Evolutionary conservation across 2,113 vertebrate genomes (phyloP).

Genomic region (Cromileptes altivelis): DNA sequence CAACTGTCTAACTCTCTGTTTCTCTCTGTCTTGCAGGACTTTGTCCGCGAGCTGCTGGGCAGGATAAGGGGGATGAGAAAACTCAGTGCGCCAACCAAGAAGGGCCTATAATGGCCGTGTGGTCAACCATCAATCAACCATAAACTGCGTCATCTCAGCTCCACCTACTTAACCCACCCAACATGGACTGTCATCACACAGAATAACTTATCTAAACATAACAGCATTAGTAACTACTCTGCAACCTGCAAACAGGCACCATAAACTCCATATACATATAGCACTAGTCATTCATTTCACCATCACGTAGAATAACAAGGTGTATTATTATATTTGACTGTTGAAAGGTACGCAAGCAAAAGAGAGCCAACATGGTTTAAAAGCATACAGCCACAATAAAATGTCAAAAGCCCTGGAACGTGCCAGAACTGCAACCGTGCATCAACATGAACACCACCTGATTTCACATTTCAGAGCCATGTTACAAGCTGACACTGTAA

Average conservation of each 20-base stretch:
- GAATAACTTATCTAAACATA: slow-evolving; percentile 50
- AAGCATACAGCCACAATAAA: slow-evolving; percentile 33
- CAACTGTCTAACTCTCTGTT: slow-evolving; percentile 3
- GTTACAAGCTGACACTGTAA: slow-evolving; percentile 41
- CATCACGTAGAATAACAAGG: slow-evolving; percentile 45
- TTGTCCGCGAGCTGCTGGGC: slow-evolving; percentile 94
- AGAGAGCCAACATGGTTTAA: slow-evolving; percentile 33
- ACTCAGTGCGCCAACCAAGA: slow-evolving; percentile 95
- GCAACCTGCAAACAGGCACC: slow-evolving; percentile 56
- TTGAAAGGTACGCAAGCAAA: slow-evolving; percentile 56
- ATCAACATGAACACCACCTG: slow-evolving; percentile 45
- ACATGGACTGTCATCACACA: slow-evolving; percentile 58
- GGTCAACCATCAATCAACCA: slow-evolving; percentile 45
- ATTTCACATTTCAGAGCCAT: slow-evolving; percentile 57
- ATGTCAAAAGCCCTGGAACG: slow-evolving; percentile 33
- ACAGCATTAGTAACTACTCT: slow-evolving; percentile 48
- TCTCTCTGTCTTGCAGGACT: slow-evolving; percentile 84
- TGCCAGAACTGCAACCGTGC: slow-evolving; percentile 56
- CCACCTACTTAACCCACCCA: slow-evolving; percentile 49
- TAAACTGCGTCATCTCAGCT: slow-evolving; percentile 56
- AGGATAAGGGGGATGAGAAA: slow-evolving; percentile 98
- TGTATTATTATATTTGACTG: slow-evolving; percentile 68
- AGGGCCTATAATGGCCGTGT: slow-evolving; percentile 89
- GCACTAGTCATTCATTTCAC: slow-evolving; percentile 52
- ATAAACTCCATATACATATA: slow-evolving; percentile 47